Evolutionary conservation across 2,888 invertebrate genomes (phyloP), one percentile per base, ranked within the genome.

Genomic region (Drosophila austrosaltans): DNA sequence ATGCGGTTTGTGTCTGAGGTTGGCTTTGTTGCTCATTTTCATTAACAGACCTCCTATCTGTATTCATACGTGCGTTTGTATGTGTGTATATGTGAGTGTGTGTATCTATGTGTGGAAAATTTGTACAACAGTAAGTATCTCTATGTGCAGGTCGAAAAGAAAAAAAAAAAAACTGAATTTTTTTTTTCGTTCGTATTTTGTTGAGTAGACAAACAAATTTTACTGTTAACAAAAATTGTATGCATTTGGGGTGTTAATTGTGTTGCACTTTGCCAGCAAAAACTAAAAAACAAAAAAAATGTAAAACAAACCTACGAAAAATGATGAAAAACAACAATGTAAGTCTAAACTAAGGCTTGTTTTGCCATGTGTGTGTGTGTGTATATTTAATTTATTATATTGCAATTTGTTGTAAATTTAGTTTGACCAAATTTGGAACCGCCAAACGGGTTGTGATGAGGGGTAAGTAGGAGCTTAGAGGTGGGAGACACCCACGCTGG

Each of bases 21-120:
- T 87, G 78, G 77, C 81, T 87, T 84, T 87, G 89, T 89, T 88
- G 83, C 83, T 78, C 75, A 78, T 86, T 89, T 88, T 87, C 86
- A 88, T 89, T 89, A 88, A 88, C 87, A 86, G 82, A 48, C 48
- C 48, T 48, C 25, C 48, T 48, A 48, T 48, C 48, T 48, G 22
- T 48, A 48, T 8, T 8, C 36, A 36, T 36, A 1, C 10, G 10
- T 36, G 10, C 16, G 48, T 42, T 2, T 42, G 48, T 48, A 2
- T 48, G 3, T 48, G 22, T 48, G 44, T 22, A 8, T 8, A 8
- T 44, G 20, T 48, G 48, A 22, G 22, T 25, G 48, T 25, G 48
- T 25, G 79, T 82, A 79, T 80, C 70, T 76, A 63, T 80, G 79
- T 70, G 79, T 73, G 63, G 69, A 67, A 78, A 69, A 73, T 77